Evolutionary conservation across 1,140 invertebrate species (phyloP), one percentile per base, ranked within the genome.

Genomic region (Cardiocondyla obscurior): DNA sequence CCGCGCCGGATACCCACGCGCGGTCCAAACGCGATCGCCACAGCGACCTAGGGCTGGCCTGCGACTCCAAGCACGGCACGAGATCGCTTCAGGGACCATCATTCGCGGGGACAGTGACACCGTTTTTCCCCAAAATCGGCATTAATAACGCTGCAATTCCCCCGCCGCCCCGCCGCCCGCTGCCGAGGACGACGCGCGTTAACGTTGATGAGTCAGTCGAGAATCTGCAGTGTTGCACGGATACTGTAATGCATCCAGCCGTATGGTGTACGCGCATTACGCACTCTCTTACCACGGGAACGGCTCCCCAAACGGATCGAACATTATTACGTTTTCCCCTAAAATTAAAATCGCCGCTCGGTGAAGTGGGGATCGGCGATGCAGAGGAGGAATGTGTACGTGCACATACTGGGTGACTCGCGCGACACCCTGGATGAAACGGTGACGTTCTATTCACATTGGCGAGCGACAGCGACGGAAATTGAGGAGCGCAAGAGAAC

Each of bases 41-140:
- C 10, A n/a, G n/a, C 55, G n/a, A 30, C 10, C 8, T n/a, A 28
- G n/a, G 33, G 7, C 33, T 33, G 62, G 12, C 25, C 33, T 1
- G 46, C 28, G n/a, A n/a, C n/a, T n/a, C n/a, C n/a, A n/a, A n/a
- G n/a, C n/a, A n/a, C n/a, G n/a, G n/a, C n/a, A n/a, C n/a, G n/a
- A n/a, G n/a, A n/a, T n/a, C n/a, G n/a, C n/a, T n/a, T n/a, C n/a
- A n/a, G n/a, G 36, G 77, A 33, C 46, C 58, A 55, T 49, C 72
- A 19, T 82, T 79, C 51, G 85, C 85, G 85, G 92, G 58, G 92
- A 90, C 92, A 94, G 90, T 93, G 92, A 93, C 93, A 93, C 90
- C 86, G 92, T 93, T 94, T 93, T 94, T 93, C 93, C 93, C 93
- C 91, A 93, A 94, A 94, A 94, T 90, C 90, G 81, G 83, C 81